phyloP scores from a whole-genome alignment of 1,140 invertebrate genomes.

The Lepidurus arcticus region DNA sequence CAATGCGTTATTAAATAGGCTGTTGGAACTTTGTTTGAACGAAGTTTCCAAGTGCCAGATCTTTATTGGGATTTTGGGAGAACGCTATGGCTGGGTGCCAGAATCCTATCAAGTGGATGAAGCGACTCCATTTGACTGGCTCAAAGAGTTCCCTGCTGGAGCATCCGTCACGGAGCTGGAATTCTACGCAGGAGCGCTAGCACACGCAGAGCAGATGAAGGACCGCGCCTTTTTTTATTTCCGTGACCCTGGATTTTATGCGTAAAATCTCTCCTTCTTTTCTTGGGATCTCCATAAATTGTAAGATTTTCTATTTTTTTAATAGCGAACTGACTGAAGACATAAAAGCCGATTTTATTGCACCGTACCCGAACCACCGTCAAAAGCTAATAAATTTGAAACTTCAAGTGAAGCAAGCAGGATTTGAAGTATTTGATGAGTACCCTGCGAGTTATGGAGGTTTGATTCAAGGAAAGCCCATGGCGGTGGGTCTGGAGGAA shows the following conservation, averaged over 20 bases:
- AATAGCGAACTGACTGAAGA: not conserved
- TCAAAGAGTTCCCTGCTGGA: constrained; percentile 43
- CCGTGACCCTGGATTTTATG: constrained; percentile 40
- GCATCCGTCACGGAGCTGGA: constrained; percentile 49
- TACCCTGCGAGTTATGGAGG: constrained; percentile 48
- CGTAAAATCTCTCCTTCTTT: constrained; percentile 38
- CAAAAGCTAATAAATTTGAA: constrained; percentile 43
- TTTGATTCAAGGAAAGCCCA: constrained; percentile 42
- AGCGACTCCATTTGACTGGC: constrained; percentile 44
- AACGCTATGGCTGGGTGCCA: constrained; percentile 43
- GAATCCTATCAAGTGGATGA: constrained; percentile 39
- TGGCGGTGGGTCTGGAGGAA: constrained; percentile 44
- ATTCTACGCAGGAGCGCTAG: constrained; percentile 44
- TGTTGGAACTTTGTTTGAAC: constrained; percentile 45
- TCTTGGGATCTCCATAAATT: constrained; percentile 37
- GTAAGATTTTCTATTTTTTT: not conserved
- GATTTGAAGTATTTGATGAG: constrained; percentile 44
- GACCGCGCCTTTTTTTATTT: constrained; percentile 47
- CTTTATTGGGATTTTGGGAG: constrained; percentile 49
- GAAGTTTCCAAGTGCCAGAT: constrained; percentile 47
- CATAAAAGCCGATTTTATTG: not conserved
- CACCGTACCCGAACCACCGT: constrained; percentile 34
- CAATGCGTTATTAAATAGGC: constrained; percentile 34
- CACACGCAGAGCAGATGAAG: constrained; percentile 36
- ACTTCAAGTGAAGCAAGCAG: constrained; percentile 41